Base-by-base conservation (phyloP, 2,888 invertebrate species). In the Pollenia griseotomentosa region DNA sequence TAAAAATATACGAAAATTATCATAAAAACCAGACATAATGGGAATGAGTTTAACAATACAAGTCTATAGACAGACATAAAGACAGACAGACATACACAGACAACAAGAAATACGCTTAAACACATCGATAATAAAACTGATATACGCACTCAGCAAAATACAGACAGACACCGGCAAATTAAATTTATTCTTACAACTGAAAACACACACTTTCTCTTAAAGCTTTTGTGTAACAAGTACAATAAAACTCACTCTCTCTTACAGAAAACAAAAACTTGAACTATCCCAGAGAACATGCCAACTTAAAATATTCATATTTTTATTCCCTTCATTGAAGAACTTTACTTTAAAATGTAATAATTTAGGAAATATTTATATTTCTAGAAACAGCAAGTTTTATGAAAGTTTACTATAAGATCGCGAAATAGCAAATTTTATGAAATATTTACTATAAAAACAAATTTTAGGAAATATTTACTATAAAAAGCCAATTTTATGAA, bases 11-110 rank as follows among this genome's bases (percentile, higher is more conserved):
- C 48, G 57, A 79, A 84, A 84, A 84, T 84, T 84, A 84, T 84
- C 84, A 84, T 84, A 84, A 84, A 80, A 80, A 40, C 79, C 84
- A 84, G 84, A 84, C 84, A 75, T 74, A 75, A 80, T 74, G 61
- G 84, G 68, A 79, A 80, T 80, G 84, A 75, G 84, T 74, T 61
- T 12, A 79, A 84, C 84, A 83, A 84, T 84, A 80, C 53, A 84
- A 68, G 61, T 84, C 84, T 77, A 77, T 70, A 23, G 59, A 40
- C 59, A 65, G 73, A 61, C 74, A 65, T 40, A 65, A 63, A 48
- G n/a, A 19, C 46, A 33, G n/a, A 71, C 71, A 79, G 51, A 23
- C 61, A 71, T 19, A 73, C 19, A 61, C 12, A 46, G 7, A 57
- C 55, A 66, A 33, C 44, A 73, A 74, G 53, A 74, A 66, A 57